Base-by-base conservation (phyloP, 1,140 invertebrate genomes). In the Drosophila kanapiae region DNA sequence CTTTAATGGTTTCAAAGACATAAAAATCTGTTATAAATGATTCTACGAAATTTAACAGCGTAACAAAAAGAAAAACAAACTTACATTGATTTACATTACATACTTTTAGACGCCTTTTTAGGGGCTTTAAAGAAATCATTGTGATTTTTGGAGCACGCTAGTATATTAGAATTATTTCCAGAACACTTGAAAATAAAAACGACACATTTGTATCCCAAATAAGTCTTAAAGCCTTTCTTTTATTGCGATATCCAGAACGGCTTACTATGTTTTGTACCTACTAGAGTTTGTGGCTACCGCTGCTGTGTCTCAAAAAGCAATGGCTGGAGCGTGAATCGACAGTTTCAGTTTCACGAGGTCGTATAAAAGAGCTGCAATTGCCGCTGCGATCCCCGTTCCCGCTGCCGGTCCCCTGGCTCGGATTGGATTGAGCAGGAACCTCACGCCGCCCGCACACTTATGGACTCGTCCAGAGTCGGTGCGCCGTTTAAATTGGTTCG, bases 261-360 rank as follows among this genome's bases (percentile, higher is more conserved):
- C 18, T 31, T 42, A 38, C 45, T 11, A 43, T 47, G 27, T 38
- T 67, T 65, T 63, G 71, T 78, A 63, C 80, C 59, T 71, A 69
- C 62, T 70, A 75, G 80, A 84, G 88, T 63, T 88, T 84, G 80
- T 83, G 78, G 77, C 59, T 48, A 18, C 27, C 35, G 54, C 56
- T 57, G 59, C 54, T 59, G 37, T 42, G 43, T 38, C 85, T 72
- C 78, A 85, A 85, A 90, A 75, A 68, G 82, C 85, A 79, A 84
- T 88, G 88, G 74, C 81, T 65, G 85, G 75, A 88, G 84, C 84
- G 84, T 88, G 84, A 88, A 88, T 84, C 80, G 88, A 78, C 84
- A 88, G 85, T 88, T 90, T 90, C 84, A 75, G 85, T 88, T 90
- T 90, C 84, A 90, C 85, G 80, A 90, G 84, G 84, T 61, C 49